Conservation (phyloP, 2,888 invertebrate species). For the Anoncus sp. region DNA sequence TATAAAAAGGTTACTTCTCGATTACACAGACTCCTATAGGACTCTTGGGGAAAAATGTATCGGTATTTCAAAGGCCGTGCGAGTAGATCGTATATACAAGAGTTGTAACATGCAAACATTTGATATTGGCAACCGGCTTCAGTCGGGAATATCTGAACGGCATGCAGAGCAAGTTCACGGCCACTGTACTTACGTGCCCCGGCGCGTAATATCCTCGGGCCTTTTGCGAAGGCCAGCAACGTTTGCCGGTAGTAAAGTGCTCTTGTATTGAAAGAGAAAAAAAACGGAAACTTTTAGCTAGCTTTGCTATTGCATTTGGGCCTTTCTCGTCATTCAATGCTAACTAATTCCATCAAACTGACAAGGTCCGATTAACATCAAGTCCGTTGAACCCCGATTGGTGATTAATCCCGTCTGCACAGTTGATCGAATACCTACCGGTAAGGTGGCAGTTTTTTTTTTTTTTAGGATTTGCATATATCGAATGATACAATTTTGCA, state of each 20-base stretch:
- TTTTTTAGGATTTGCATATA: too few relatives aligned
- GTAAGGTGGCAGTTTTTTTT: too few relatives aligned
- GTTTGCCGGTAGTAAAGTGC: slow-evolving; percentile 24
- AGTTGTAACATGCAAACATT: too few relatives aligned
- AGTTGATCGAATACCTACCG: too few relatives aligned
- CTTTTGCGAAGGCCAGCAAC: slow-evolving; percentile 68
- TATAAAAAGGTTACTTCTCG: too few relatives aligned
- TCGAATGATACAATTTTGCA: too few relatives aligned
- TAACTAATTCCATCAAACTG: slow-evolving; percentile 54
- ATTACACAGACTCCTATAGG: not conserved
- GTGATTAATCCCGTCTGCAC: slow-evolving; percentile 61
- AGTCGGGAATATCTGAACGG: slow-evolving; percentile 27
- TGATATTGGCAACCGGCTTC: slow-evolving; percentile 57
- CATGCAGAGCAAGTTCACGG: slow-evolving; percentile 77
- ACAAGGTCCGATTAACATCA: too few relatives aligned
- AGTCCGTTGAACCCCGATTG: slow-evolving; percentile 62
- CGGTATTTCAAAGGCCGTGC: slow-evolving; percentile 8
- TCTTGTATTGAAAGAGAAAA: too few relatives aligned
- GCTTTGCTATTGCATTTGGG: slow-evolving; percentile 4
- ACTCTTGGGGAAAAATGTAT: not conserved
- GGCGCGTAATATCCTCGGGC: slow-evolving; percentile 68
- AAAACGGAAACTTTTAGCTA: slow-evolving; percentile 17
- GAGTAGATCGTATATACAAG: slow-evolving; percentile 21
- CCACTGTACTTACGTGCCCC: slow-evolving; percentile 72
- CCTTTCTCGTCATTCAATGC: slow-evolving; percentile 60